phyloP scores from a whole-genome alignment of 2,797 vertebrate genomes.

The Vireo griseus region DNA sequence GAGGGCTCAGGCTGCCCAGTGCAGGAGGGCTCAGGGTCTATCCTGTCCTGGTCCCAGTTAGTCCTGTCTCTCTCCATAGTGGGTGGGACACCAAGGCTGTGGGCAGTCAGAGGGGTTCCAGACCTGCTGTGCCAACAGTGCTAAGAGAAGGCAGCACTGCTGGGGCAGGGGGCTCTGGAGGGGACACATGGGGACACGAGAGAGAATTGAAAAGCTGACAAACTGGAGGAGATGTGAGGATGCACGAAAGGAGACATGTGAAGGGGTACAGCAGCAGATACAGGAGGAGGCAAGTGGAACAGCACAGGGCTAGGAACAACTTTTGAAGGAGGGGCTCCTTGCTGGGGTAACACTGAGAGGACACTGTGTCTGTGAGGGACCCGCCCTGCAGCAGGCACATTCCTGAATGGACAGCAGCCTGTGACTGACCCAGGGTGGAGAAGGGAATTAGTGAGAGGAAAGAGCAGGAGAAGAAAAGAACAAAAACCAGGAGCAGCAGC shows the following conservation, averaged over 20 bases:
- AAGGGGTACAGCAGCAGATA: background rate
- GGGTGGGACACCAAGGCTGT: background rate
- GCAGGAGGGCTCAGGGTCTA: background rate
- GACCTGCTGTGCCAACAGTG: background rate
- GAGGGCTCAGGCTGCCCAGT: fast-evolving
- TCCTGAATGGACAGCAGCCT: background rate
- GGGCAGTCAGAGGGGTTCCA: background rate
- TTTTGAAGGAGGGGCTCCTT: background rate
- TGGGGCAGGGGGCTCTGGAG: background rate
- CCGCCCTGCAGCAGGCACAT: background rate
- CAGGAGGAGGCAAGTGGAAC: background rate
- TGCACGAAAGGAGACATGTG: background rate
- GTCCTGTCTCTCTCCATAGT: background rate
- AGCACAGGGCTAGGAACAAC: background rate
- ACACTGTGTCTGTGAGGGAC: background rate
- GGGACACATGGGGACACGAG: too few relatives aligned
- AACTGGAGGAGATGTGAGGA: background rate
- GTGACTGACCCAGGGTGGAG: background rate
- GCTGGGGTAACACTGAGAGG: background rate
- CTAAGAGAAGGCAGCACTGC: background rate
- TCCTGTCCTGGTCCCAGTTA: background rate
- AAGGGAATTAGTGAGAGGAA: background rate
- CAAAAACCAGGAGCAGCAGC: background rate
- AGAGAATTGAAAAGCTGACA: background rate
- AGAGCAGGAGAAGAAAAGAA: background rate